phyloP scores from a whole-genome alignment of 1,140 invertebrate genomes.

The Philopotamus ludificatus region DNA sequence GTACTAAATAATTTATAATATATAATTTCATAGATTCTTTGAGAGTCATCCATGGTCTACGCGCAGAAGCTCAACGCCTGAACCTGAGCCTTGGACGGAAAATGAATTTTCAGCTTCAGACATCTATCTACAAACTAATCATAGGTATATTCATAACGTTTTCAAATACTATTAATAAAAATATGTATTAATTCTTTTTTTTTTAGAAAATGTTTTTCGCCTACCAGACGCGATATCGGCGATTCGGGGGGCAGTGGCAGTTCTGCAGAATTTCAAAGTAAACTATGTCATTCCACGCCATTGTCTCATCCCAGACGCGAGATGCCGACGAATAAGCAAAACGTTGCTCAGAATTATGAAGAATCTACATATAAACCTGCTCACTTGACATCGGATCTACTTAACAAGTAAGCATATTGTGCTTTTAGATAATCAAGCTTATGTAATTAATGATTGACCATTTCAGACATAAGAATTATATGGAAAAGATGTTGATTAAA shows the following conservation, averaged over 20 bases:
- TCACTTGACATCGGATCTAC: conserved; percentile 64
- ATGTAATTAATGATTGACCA: no score
- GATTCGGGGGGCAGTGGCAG: conserved; percentile 32
- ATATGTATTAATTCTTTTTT: neutral
- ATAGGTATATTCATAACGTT: conserved; percentile 5
- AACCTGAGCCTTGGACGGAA: conserved; percentile 45
- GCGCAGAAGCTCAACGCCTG: conserved; percentile 41
- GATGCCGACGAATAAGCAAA: no score
- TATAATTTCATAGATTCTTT: conserved; percentile 64
- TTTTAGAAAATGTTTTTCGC: conserved; percentile 25
- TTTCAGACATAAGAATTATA: conserved; percentile 75
- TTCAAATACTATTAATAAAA: neutral
- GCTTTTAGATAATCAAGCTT: neutral
- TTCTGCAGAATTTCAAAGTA: conserved; percentile 39
- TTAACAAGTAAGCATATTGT: conserved; percentile 59
- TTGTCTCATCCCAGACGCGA: conserved; percentile 40
- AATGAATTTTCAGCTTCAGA: conserved; percentile 40
- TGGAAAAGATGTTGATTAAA: conserved; percentile 75
- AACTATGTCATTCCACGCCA: conserved; percentile 24
- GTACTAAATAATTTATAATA: neutral
- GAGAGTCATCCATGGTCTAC: conserved; percentile 71
- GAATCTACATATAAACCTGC: conserved; percentile 50
- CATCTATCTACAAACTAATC: conserved; percentile 35
- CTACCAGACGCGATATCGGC: neutral
- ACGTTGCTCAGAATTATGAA: conserved; percentile 42